Evolutionary conservation across 2,797 vertebrate species (phyloP).

Genomic region (Sebastes goodei): DNA sequence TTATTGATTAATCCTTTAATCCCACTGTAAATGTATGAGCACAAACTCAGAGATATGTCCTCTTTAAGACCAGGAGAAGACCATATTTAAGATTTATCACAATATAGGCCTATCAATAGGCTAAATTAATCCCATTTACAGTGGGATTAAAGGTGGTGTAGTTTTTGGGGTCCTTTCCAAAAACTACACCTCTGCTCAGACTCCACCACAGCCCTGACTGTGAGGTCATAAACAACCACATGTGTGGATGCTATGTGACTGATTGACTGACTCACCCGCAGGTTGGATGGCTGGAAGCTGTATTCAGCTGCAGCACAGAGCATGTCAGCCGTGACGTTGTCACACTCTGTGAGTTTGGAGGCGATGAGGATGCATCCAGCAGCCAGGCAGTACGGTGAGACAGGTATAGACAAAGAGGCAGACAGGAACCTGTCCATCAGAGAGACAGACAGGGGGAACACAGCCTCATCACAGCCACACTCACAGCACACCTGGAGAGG

Average conservation of each 20-base stretch:
- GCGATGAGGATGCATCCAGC: slow-evolving; percentile 83
- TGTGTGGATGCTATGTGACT: not conserved
- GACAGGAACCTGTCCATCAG: slow-evolving; percentile 83
- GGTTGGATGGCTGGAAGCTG: slow-evolving; percentile 70
- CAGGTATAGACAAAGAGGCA: slow-evolving; percentile 64
- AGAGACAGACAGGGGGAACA: slow-evolving; percentile 82
- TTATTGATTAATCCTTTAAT: too few species aligned
- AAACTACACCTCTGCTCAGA: too few species aligned
- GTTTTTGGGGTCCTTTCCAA: too few species aligned
- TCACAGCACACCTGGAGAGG: slow-evolving; percentile 80
- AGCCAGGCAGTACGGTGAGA: slow-evolving; percentile 75
- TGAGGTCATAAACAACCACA: too few species aligned
- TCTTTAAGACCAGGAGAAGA: too few species aligned
- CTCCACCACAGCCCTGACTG: too few species aligned
- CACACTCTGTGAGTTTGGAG: slow-evolving; percentile 82
- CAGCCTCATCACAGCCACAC: slow-evolving; percentile 78
- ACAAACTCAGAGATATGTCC: too few species aligned
- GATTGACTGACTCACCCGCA: slow-evolving; percentile 72
- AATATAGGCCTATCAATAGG: too few species aligned
- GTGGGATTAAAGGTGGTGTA: too few species aligned
- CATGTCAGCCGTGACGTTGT: slow-evolving; percentile 68
- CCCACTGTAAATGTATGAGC: too few species aligned
- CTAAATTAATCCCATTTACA: too few species aligned
- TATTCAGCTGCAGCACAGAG: slow-evolving; percentile 79
- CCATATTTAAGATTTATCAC: too few species aligned